A percentile compares a stretch with the other conserved stretches of the same genome.
Conservation (phyloP, 2,113 vertebrate species). For the Ploceus nigricollis region DNA sequence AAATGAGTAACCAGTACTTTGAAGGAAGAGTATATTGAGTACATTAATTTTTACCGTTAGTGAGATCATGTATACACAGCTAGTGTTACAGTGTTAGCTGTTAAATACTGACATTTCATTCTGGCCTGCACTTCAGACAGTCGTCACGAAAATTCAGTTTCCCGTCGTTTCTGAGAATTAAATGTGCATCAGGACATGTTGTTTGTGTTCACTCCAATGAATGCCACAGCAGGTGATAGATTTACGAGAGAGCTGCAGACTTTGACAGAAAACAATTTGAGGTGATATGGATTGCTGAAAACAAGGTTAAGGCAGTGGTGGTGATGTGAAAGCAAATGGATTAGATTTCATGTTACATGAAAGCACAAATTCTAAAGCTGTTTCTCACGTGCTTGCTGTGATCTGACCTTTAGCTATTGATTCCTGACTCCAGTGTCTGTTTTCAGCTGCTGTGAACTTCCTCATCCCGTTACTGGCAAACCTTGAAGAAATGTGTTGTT, state of each 20-base stretch:
- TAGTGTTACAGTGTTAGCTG: not conserved
- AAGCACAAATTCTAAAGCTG: slow-evolving; percentile 37
- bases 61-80: not conserved
- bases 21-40: not conserved
- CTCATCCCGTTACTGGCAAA: not conserved
- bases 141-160: not conserved
- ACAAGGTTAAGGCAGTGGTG: not conserved
- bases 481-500: not conserved
- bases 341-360: slow-evolving; percentile 8
- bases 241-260: slow-evolving; percentile 3
- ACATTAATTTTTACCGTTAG: not conserved
- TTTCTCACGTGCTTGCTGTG: slow-evolving; percentile 11
- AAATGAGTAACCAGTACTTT: not conserved
- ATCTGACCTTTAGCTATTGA: slow-evolving; percentile 48
- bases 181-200: not conserved
- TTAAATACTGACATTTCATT: not conserved
- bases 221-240: slow-evolving; percentile 11
- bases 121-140: not conserved
- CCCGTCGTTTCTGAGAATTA: not conserved
- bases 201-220: not conserved
- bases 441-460: slow-evolving; percentile 23
- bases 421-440: not conserved
- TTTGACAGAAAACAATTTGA: slow-evolving; percentile 27
- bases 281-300: slow-evolving; percentile 29
- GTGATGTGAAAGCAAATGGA: slow-evolving; percentile 29